Evolutionary conservation across 23 tunicate species (phyloP).

Genomic region (Diplosoma virens): DNA sequence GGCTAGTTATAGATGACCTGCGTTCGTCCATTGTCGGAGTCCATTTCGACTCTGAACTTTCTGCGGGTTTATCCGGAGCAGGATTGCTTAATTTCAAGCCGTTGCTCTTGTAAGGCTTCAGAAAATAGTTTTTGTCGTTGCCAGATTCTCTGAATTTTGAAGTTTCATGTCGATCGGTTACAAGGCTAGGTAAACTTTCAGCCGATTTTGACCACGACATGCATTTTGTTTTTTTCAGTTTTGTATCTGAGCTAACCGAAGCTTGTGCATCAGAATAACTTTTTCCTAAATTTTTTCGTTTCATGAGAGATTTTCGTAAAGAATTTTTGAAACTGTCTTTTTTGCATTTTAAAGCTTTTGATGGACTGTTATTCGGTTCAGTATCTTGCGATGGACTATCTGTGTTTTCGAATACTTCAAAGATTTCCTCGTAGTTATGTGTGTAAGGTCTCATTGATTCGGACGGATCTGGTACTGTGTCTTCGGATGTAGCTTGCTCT

Average conservation of each 20-base stretch:
- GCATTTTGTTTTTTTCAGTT: neutral
- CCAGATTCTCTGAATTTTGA: slow-evolving; percentile 7
- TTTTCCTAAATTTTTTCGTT: neutral
- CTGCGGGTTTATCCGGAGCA: neutral
- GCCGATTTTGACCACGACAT: neutral
- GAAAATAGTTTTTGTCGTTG: neutral
- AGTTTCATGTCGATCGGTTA: neutral
- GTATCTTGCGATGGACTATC: neutral
- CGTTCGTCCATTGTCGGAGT: neutral
- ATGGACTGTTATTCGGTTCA: neutral
- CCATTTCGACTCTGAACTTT: neutral
- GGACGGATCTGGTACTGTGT: neutral
- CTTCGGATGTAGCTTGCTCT: slow-evolving; percentile 69
- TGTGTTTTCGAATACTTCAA: neutral
- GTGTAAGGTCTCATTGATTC: neutral
- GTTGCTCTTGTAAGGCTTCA: too few species aligned
- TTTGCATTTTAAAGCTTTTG: too few species aligned
- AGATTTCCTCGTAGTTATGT: neutral
- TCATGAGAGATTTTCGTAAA: neutral
- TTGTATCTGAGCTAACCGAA: neutral
- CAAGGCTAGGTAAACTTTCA: slow-evolving; percentile 6
- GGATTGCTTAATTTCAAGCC: too few species aligned
- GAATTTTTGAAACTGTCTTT: neutral
- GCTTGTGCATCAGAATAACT: neutral
- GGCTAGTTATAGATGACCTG: neutral